A percentile compares a stretch with the other conserved stretches of the same genome.
phyloP scores from a whole-genome alignment of 2,888 invertebrate genomes.

The Volucella bombylans region DNA sequence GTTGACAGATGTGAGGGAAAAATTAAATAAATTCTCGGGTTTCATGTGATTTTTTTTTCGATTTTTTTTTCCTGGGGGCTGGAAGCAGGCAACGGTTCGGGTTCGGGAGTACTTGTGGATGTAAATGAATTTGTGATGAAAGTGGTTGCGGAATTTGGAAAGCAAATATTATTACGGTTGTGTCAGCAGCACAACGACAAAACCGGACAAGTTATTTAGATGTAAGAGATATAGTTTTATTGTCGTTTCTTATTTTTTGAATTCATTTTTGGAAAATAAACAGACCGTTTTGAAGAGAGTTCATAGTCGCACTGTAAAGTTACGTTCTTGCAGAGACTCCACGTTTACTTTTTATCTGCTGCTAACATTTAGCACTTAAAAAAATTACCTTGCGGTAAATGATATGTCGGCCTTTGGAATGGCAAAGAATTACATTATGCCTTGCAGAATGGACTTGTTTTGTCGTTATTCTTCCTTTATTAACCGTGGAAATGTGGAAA shows the following conservation, averaged over 20 bases:
- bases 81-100: neutral
- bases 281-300: too few relatives aligned
- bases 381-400: too few relatives aligned
- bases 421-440: too few relatives aligned
- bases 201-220: constrained; percentile 15
- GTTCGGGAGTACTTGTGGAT: neutral
- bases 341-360: too few relatives aligned
- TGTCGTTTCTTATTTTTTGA: neutral
- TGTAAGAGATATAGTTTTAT: constrained; percentile 6
- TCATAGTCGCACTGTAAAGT: too few relatives aligned
- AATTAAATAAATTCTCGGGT: constrained; percentile 65
- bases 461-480: too few relatives aligned
- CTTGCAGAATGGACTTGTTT: too few relatives aligned
- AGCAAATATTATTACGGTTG: constrained; percentile 3
- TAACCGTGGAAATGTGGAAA: too few relatives aligned
- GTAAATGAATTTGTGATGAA: constrained; percentile 18
- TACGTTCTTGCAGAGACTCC: too few relatives aligned
- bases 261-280: neutral
- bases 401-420: too few relatives aligned
- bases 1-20: constrained; percentile 61
- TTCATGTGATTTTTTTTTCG: neutral
- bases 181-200: neutral
- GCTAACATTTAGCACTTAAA: too few relatives aligned
- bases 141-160: constrained; percentile 26
- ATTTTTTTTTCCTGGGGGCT: constrained; percentile 3